Percentiles rank a stretch among this genome's conserved stretches.
phyloP scores from a whole-genome alignment of 2,113 vertebrate genomes.

The Nesoenas mayeri region DNA sequence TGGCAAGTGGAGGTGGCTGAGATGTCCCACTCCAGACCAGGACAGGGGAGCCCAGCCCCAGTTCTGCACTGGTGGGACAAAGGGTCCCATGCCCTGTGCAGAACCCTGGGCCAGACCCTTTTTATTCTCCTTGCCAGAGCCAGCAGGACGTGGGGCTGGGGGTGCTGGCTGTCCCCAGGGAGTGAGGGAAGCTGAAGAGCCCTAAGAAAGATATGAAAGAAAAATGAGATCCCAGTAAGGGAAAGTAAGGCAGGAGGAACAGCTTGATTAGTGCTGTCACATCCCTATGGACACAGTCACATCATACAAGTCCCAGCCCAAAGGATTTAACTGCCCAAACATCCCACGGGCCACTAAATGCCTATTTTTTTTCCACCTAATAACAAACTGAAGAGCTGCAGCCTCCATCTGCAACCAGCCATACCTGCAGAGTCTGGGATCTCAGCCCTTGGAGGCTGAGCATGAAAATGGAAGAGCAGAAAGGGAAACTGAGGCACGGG shows the following conservation, averaged over 20 bases:
- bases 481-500: background rate
- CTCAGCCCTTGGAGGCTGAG: background rate
- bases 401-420: background rate
- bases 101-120: background rate
- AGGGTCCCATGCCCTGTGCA: rapidly evolving
- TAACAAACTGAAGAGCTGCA: background rate
- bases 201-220: background rate
- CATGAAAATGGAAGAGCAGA: background rate
- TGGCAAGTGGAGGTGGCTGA: rapidly evolving
- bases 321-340: background rate
- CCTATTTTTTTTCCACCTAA: rapidly evolving
- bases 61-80: too few relatives aligned
- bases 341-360: background rate
- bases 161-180: rapidly evolving
- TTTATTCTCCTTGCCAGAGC: background rate
- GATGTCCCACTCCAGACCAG: background rate
- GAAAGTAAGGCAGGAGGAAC: background rate
- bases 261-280: background rate
- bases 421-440: background rate
- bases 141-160: rapidly evolving
- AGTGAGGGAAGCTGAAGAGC: rapidly evolving
- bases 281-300: rapidly evolving
- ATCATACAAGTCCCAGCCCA: rapidly evolving
- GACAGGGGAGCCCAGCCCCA: rapidly evolving
- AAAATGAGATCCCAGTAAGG: background rate